Evolutionary conservation across 1,140 invertebrate genomes (phyloP), one percentile per base, ranked within the genome.

Genomic region (Dolichoris vasculosae): DNA sequence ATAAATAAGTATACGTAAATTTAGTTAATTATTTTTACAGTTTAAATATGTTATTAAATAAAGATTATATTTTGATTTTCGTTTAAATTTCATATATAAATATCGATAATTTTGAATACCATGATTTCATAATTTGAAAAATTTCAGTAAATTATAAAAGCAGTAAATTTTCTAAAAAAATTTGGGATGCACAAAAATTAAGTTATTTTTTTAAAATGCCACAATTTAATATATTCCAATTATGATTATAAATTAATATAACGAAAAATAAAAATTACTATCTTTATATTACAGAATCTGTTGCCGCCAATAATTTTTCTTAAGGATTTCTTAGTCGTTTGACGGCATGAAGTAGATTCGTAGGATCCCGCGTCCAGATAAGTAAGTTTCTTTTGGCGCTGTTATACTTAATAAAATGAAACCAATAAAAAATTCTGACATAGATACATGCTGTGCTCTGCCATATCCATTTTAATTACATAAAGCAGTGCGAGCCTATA

Each of bases 381-480:
- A 75, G 48, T 38, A 1, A 73, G 32, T 82, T 73, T 73, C 46
- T 38, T 79, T 48, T 46, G n/a, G 23, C 32, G n/a, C n/a, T 63
- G 63, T 30, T 82, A 71, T 48, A 69, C 30, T 48, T 69, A 69
- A 82, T 38, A 43, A 82, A 82, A 82, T n/a, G 40, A 43, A 30
- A 67, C 63, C 13, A 63, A 67, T 43, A 67, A 80, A 80, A 80
- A 32, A 23, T 30, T 30, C 35, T n/a, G 59, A 67, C 63, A 67
- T 30, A 64, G 13, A 38, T 63, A 79, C 51, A 40, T 38, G n/a
- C 38, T 46, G 71, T 46, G 0, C 71, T 1, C 11, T n/a, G n/a
- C 59, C 48, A 23, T 71, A 51, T 59, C 64, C 77, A 48, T 80
- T 85, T 85, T 85, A 85, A 85, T 85, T 85, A 82, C 71, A 55